Evolutionary conservation across 2,113 vertebrate genomes (phyloP).

Genomic region (Gnathonemus echidnorhynchus): DNA sequence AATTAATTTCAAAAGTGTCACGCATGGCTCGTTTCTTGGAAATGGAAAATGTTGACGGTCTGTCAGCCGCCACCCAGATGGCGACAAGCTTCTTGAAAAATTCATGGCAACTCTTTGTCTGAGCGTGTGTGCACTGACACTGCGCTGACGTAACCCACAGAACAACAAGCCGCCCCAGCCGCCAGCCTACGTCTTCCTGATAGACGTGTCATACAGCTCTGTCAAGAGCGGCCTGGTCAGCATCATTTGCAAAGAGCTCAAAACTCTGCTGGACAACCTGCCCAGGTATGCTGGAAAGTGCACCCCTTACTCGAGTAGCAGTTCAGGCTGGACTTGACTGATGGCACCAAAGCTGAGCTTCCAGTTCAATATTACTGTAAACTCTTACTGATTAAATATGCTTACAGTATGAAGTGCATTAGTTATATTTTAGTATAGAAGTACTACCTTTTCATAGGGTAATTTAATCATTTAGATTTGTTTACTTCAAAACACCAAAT

Average conservation of each 20-base stretch:
- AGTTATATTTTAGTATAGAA: background rate
- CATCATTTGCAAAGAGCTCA: conserved; percentile 92
- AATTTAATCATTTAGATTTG: background rate
- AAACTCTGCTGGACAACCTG: conserved; percentile 83
- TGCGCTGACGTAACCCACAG: conserved; percentile 47
- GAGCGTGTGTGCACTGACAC: background rate
- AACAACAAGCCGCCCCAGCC: conserved; percentile 94
- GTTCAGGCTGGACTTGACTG: background rate
- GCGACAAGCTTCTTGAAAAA: conserved; percentile 6
- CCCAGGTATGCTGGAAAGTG: conserved; percentile 68
- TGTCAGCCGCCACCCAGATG: background rate
- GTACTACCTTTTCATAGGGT: background rate
- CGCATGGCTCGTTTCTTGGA: background rate
- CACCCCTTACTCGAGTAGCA: background rate
- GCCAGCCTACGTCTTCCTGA: conserved; percentile 94
- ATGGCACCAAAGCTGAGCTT: background rate
- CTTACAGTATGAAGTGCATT: background rate
- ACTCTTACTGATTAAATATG: background rate
- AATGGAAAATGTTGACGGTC: background rate
- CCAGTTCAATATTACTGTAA: background rate
- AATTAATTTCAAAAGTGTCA: background rate
- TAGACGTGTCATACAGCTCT: conserved; percentile 96
- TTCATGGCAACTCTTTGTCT: background rate
- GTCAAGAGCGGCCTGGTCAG: conserved; percentile 88
- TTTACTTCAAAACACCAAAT: background rate